Percentiles rank a stretch among this genome's conserved stretches.
Conservation (phyloP, 2,888 invertebrate species). For the Eustalomyia histrio region DNA sequence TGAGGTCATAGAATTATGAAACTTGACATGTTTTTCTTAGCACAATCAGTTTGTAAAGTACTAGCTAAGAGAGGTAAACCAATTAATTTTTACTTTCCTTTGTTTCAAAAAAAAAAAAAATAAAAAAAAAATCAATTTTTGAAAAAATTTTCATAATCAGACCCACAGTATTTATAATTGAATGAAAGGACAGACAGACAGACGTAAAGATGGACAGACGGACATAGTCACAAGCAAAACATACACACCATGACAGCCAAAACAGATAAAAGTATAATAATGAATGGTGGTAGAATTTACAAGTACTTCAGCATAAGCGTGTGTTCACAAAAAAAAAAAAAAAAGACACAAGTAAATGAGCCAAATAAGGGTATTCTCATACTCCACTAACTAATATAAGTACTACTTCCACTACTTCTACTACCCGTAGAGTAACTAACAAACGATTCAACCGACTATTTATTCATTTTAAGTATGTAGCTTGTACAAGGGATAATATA, state of each 20-base stretch:
- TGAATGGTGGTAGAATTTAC: constrained; percentile 27
- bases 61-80: no score
- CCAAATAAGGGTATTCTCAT: constrained; percentile 10
- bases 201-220: neutral
- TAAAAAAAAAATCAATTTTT: no score
- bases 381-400: neutral
- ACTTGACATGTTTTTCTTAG: no score
- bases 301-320: neutral
- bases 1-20: no score
- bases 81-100: no score
- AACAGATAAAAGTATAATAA: constrained; percentile 8
- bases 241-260: neutral
- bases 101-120: no score
- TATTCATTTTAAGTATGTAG: neutral
- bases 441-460: neutral
- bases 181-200: neutral
- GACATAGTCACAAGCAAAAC: neutral
- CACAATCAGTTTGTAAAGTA: no score
- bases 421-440: constrained; percentile 17
- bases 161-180: neutral
- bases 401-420: neutral
- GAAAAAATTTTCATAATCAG: no score
- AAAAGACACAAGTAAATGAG: constrained; percentile 14
- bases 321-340: constrained; percentile 6
- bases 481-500: neutral